Conservation (phyloP, 2,888 invertebrate species). For the Catocala nupta region DNA sequence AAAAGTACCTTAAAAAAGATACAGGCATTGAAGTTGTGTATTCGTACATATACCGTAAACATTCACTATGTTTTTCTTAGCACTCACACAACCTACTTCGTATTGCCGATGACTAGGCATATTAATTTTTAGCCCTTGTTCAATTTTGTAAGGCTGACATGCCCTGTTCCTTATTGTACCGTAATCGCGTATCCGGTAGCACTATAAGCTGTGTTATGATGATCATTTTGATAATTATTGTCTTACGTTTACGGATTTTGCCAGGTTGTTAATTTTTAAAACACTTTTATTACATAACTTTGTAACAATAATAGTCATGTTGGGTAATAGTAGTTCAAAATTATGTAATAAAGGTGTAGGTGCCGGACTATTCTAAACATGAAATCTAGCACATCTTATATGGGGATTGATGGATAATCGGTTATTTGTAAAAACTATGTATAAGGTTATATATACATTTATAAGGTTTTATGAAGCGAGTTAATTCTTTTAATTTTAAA, state of each 20-base stretch:
- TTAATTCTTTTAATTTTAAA: too few species aligned
- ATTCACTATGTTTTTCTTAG: conserved; percentile 50
- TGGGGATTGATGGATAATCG: too few species aligned
- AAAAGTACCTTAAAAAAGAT: not conserved
- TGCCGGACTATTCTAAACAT: too few species aligned
- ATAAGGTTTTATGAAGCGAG: too few species aligned
- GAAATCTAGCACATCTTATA: too few species aligned
- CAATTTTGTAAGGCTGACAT: conserved; percentile 46
- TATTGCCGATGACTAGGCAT: conserved; percentile 52
- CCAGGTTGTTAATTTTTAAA: too few species aligned
- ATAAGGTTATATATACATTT: too few species aligned
- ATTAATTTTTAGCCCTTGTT: conserved; percentile 58
- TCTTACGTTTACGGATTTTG: not conserved
- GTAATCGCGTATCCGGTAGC: conserved; percentile 2
- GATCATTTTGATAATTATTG: conserved; percentile 17
- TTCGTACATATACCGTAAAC: conserved; percentile 18
- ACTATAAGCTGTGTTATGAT: conserved; percentile 44
- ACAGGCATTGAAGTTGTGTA: not conserved
- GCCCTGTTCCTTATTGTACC: conserved; percentile 32
- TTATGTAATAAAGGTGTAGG: too few species aligned
- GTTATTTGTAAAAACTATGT: too few species aligned
- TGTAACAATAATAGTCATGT: too few species aligned
- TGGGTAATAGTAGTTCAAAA: too few species aligned
- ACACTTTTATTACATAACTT: too few species aligned
- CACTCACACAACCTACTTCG: conserved; percentile 36